A percentile compares a stretch with the other conserved stretches of the same genome.
These are phyloP conservation scores for Sinella curviseta DNA, from an alignment of 1,140 invertebrate species.

Conservation along the genomic window DNA sequence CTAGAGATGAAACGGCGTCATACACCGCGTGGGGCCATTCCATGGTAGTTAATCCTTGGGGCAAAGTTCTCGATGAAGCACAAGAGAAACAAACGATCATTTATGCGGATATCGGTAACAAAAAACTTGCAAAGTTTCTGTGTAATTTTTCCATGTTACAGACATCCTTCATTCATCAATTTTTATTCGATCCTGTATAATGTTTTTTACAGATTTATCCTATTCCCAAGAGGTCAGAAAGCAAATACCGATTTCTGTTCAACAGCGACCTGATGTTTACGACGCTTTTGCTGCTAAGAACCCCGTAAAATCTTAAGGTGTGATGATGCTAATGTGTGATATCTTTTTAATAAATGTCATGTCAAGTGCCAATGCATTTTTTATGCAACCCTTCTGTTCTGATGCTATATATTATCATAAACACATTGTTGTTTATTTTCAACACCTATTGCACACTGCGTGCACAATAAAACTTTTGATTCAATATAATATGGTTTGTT, in stretches of 20 bases:
- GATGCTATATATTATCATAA: too few species aligned
- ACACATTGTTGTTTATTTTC: too few species aligned
- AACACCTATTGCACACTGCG: too few species aligned
- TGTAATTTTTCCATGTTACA: neutral
- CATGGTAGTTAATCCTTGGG: constrained; percentile 84
- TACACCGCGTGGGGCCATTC: constrained; percentile 91
- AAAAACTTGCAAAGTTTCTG: neutral
- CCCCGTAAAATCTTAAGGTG: neutral
- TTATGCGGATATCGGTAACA: constrained; percentile 72
- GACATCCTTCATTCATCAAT: too few species aligned
- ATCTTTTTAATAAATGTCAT: too few species aligned
- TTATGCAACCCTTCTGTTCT: too few species aligned
- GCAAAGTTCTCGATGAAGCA: constrained; percentile 70
- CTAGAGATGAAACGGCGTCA: constrained; percentile 57
- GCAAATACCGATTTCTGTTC: constrained; percentile 76
- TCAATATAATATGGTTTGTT: too few species aligned
- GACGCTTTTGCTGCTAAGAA: constrained; percentile 58
- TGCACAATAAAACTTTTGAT: too few species aligned
- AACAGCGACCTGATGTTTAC: constrained; percentile 80
- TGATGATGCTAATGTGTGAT: too few species aligned
- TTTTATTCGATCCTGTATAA: neutral
- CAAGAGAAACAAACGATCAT: constrained; percentile 71
- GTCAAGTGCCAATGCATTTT: too few species aligned
- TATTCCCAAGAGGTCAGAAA: constrained; percentile 71
- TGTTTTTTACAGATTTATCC: constrained; percentile 66